phyloP scores from a whole-genome alignment of 2,113 vertebrate species.

The Zapornia atra region DNA sequence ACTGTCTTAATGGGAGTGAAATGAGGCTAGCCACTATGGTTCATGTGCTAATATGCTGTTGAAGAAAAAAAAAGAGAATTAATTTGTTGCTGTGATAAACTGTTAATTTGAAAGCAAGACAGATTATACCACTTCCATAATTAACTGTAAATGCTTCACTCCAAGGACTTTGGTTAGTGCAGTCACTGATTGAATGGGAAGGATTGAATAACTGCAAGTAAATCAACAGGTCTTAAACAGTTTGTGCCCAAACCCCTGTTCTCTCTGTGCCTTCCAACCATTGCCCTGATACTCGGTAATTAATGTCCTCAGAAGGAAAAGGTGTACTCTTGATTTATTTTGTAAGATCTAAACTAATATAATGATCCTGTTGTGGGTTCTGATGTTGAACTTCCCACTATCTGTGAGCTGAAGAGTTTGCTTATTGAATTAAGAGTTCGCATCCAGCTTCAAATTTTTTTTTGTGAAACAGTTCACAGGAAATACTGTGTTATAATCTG shows the following conservation, averaged over 20 bases:
- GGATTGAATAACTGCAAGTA: neutral
- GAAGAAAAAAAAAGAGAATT: neutral
- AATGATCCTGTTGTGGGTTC: neutral
- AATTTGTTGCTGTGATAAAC: constrained; percentile 41
- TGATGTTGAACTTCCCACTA: neutral
- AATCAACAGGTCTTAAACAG: neutral
- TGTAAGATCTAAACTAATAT: neutral
- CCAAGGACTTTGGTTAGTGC: constrained; percentile 22
- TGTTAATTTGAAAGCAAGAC: constrained; percentile 36
- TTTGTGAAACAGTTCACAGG: neutral
- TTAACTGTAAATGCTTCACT: constrained; percentile 42
- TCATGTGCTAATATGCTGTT: constrained; percentile 1
- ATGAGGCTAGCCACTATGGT: neutral
- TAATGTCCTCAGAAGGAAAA: neutral
- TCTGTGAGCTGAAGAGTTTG: neutral
- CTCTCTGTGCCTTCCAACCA: neutral
- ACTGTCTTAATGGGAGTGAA: neutral
- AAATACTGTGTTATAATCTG: neutral
- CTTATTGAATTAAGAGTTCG: neutral
- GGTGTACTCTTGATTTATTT: neutral
- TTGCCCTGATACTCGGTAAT: neutral
- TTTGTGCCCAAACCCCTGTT: neutral
- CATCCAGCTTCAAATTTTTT: neutral
- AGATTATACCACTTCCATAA: constrained; percentile 1
- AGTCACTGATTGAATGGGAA: neutral